Evolutionary conservation across 2,888 invertebrate species (phyloP), one percentile per base, ranked within the genome.

Genomic region (Eilema depressum): DNA sequence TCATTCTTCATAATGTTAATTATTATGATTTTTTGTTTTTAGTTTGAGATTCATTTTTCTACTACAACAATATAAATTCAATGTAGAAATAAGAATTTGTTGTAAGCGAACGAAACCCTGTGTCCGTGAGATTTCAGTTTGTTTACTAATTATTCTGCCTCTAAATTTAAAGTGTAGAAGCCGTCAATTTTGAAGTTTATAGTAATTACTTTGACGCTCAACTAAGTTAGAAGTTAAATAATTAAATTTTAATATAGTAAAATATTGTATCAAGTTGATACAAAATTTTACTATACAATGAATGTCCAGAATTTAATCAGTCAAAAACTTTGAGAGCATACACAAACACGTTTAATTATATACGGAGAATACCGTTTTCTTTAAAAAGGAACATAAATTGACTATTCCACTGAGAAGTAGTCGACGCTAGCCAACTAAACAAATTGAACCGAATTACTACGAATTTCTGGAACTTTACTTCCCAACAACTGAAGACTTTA

Each of bases 381-480:
- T 10, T 25, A 37, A 63, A 62, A 63, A 37, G 25, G 53, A 20
- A 25, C 20, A 62, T 3, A 37, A 25, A 41, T 41, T 41, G 10
- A 41, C 25, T 63, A 3, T 63, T 41, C 8, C 10, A 53, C 53
- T 20, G n/a, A n/a, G 10, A 53, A n/a, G 20, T n/a, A n/a, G 20
- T 41, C 10, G 37, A 26, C 23, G 20, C 25, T 59, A 26, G 25
- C 14, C 10, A 30, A 28, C 53, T 53, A 26, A 53, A 64, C n/a
- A 64, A 28, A 28, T 53, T n/a, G 20, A 56, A 64, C 28, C 20
- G 41, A 64, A 25, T 56, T 57, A 37, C 59, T 47, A 41, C 26
- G 60, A 47, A n/a, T 28, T 28, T 64, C n/a, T 26, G 30, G 28
- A 20, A 61, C 28, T 26, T n/a, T 47, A 28, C 28, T 61, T 28